These are phyloP conservation scores for Pachycephala philippinensis DNA, from an alignment of 2,113 vertebrate species.

Conservation along the genomic window DNA sequence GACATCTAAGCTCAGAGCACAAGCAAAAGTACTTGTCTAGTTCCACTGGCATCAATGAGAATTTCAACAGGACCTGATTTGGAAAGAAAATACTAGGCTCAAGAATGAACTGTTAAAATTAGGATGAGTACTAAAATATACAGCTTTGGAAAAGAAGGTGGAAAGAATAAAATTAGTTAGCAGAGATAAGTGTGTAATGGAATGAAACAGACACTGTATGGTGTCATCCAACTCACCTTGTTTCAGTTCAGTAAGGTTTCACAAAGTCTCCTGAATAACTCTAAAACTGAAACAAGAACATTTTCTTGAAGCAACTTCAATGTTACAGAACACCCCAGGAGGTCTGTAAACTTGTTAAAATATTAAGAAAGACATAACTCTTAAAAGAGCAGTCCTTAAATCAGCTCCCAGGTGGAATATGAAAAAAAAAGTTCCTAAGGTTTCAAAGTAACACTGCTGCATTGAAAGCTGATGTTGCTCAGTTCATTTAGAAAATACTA, in stretches of 20 bases:
- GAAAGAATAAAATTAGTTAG: not conserved
- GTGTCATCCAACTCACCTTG: not conserved
- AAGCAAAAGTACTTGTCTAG: not conserved
- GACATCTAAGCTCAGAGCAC: not conserved
- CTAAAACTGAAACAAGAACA: not conserved
- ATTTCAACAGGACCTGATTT: not conserved
- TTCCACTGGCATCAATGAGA: not conserved
- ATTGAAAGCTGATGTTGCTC: slow-evolving; percentile 42
- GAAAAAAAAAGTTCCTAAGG: not conserved
- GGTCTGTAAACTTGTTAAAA: slow-evolving; percentile 61
- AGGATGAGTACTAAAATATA: not conserved
- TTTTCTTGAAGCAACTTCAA: slow-evolving; percentile 17
- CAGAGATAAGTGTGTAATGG: not conserved
- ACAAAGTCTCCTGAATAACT: not conserved
- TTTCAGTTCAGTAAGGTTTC: not conserved
- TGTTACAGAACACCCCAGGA: not conserved
- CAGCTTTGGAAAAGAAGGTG: not conserved
- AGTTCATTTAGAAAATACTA: slow-evolving; percentile 62
- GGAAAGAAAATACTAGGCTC: not conserved
- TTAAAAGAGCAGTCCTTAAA: slow-evolving; percentile 63
- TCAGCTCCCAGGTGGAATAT: slow-evolving; percentile 45
- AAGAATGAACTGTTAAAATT: not conserved
- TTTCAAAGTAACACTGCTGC: slow-evolving; percentile 48
- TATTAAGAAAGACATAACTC: slow-evolving; percentile 64
- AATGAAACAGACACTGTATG: not conserved